Evolutionary conservation across 2,888 invertebrate species (phyloP), one percentile per base, ranked within the genome.

Genomic region (Crocallis elinguaria): DNA sequence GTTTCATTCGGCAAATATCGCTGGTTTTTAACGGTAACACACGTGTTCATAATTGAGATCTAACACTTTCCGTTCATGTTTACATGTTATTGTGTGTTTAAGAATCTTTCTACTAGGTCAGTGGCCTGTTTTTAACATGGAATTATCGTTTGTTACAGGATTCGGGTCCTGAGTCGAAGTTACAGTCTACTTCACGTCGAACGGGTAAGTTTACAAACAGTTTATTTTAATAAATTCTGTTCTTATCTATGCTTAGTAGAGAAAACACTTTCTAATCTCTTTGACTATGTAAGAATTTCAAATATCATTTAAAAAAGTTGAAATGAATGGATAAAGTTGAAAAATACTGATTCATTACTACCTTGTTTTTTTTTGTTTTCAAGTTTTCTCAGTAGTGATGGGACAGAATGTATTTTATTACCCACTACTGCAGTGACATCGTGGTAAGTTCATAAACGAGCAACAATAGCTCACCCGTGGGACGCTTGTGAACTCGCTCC

Each of bases 401-500:
- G 57, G 55, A 52, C 68, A 71, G 60, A 75, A 73, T 56, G 23
- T 6, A 35, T 37, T 57, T 43, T 38, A 29, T 33, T 30, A 16
- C 3, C 38, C 27, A 23, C 8, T 33, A 11, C 13, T 39, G 29
- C 35, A 35, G 29, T 19, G 27, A 49, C 35, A 39, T 27, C 62
- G 60, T 69, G 60, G 67, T n/a, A n/a, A n/a, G n/a, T 70, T 73
- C 39, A 73, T 65, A 69, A 66, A 69, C 54, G 57, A 64, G 52
- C 65, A 74, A 77, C 75, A 77, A 79, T 79, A 60, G 67, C 57
- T 51, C 54, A 67, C 69, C 66, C 85, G 83, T 83, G 86, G 62
- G 85, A 84, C 75, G 72, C 58, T 59, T 62, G 68, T 84, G 87
- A 88, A 86, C 87, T 86, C 75, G 67, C 62, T 65, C 68, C 67